A percentile compares a stretch with the other conserved stretches of the same genome.
phyloP scores from a whole-genome alignment of 2,113 vertebrate species.

The Callocephalon fimbriatum region DNA sequence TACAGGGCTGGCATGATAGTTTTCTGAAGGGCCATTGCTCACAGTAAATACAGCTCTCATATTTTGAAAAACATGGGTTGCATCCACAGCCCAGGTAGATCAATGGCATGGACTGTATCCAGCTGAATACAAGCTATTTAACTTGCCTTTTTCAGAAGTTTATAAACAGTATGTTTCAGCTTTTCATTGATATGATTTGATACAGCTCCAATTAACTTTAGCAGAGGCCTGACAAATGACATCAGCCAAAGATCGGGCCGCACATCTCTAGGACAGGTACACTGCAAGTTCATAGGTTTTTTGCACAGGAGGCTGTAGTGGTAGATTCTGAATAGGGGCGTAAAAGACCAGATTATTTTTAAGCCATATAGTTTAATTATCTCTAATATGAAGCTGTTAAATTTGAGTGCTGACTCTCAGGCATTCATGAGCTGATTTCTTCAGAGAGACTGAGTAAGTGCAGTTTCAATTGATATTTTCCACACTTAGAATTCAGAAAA shows the following conservation, averaged over 20 bases:
- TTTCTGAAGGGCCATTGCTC: background rate
- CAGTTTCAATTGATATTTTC: conserved; percentile 30
- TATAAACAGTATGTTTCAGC: background rate
- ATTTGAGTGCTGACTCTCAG: background rate
- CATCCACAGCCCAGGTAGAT: background rate
- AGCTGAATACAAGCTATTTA: background rate
- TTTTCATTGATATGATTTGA: background rate
- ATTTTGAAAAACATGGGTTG: background rate
- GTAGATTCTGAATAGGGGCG: background rate
- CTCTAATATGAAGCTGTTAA: background rate
- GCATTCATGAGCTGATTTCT: conserved; percentile 1
- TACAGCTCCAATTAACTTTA: background rate
- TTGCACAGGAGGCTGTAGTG: background rate
- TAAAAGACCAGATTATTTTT: background rate
- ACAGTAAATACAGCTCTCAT: background rate
- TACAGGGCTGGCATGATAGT: background rate
- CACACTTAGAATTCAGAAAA: conserved; percentile 23
- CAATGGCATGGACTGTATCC: background rate
- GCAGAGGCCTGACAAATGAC: background rate
- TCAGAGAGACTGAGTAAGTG: background rate
- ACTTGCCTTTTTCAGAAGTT: background rate
- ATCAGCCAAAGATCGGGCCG: background rate
- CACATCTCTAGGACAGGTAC: background rate
- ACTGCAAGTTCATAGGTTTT: background rate
- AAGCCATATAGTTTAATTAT: background rate